These are phyloP conservation scores for Ptilodon capucinus DNA, from an alignment of 2,888 invertebrate species.

Conservation along the genomic window DNA sequence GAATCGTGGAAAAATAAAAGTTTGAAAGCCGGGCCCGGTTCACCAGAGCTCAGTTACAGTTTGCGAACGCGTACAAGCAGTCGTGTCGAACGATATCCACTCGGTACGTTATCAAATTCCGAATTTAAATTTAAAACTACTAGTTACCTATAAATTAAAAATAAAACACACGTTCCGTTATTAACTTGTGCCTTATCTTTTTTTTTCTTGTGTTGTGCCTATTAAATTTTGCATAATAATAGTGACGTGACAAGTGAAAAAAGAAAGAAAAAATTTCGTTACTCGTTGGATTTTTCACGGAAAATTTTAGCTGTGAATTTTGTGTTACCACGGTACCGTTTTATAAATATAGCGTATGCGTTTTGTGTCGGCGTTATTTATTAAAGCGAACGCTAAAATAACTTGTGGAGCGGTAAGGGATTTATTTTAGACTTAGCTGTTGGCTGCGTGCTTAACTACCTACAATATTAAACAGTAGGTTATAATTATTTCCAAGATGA, in stretches of 20 bases:
- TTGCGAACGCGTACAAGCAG: constrained; percentile 52
- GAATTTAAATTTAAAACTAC: constrained; percentile 36
- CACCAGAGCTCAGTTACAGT: constrained; percentile 60
- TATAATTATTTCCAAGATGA: too few species aligned
- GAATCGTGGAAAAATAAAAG: constrained; percentile 61
- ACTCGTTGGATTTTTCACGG: neutral
- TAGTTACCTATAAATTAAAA: constrained; percentile 6
- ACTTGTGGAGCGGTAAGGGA: constrained; percentile 64
- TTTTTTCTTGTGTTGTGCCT: constrained; percentile 3
- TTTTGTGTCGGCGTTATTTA: constrained; percentile 66
- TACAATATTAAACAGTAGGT: too few species aligned
- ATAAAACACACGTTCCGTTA: constrained; percentile 17
- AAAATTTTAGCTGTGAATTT: constrained; percentile 51
- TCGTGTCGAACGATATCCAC: constrained; percentile 49
- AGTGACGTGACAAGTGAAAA: constrained; percentile 37
- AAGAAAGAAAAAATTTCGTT: constrained; percentile 15
- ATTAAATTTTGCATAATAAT: neutral
- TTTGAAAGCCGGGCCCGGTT: constrained; percentile 45
- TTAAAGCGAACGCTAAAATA: constrained; percentile 68
- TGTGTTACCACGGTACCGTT: constrained; percentile 32
- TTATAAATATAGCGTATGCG: constrained; percentile 37
- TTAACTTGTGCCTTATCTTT: constrained; percentile 7
- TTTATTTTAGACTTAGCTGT: constrained; percentile 64
- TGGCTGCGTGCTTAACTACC: constrained; percentile 44
- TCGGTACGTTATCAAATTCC: constrained; percentile 56